Conservation (phyloP, 1,140 invertebrate genomes). For the Pseudomyrmex cubaensis region DNA sequence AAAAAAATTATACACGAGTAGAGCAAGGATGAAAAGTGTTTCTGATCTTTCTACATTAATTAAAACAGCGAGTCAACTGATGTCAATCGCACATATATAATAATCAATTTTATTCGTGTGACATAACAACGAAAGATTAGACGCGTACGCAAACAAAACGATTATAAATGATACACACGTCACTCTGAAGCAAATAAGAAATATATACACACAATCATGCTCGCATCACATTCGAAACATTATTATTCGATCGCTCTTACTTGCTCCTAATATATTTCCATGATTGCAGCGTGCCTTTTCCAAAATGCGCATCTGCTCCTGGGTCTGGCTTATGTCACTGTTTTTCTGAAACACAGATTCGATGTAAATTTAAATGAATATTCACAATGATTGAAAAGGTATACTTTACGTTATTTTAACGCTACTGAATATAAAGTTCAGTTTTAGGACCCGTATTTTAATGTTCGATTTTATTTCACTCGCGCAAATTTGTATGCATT, state of each 20-base stretch:
- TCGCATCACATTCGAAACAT: neutral
- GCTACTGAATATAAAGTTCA: neutral
- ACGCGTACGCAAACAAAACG: neutral
- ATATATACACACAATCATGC: neutral
- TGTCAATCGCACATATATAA: neutral
- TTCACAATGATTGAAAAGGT: neutral
- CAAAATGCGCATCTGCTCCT: neutral
- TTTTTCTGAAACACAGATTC: constrained; percentile 34
- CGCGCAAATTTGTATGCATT: neutral
- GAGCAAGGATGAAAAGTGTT: too few species aligned
- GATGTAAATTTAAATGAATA: constrained; percentile 5
- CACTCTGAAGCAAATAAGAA: too few species aligned
- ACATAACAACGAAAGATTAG: neutral
- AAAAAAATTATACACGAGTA: too few species aligned
- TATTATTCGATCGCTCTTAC: neutral
- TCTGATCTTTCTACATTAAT: neutral
- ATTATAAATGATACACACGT: constrained; percentile 25
- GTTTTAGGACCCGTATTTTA: neutral
- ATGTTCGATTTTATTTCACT: neutral
- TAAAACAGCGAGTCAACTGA: neutral
- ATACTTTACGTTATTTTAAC: neutral
- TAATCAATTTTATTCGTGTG: neutral
- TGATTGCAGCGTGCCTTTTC: constrained; percentile 13
- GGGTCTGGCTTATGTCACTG: neutral
- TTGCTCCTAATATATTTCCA: neutral